Base-by-base conservation (phyloP, 2,888 invertebrate genomes). In the Gymnocheta viridis region DNA sequence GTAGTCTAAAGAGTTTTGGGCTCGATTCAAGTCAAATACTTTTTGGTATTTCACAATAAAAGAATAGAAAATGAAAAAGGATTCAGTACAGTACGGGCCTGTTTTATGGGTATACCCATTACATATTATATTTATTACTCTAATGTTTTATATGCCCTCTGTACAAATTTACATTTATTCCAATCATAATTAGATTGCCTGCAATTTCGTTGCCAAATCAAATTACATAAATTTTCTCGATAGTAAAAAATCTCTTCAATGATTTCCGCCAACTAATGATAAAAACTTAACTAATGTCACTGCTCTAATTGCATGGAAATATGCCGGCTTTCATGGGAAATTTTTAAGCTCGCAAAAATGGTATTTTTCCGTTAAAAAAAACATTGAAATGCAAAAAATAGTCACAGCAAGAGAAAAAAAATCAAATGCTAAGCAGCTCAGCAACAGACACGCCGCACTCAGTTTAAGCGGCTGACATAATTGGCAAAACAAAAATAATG, bases 401-500 rank as follows among this genome's bases (percentile, higher is more conserved):
- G 78, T 64, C n/a, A 44, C 19, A 41, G 10, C 22, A 54, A 29
- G 4, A 44, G 27, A 49, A 69, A 67, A 67, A 47, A 49, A 67
- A 32, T 32, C 51, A 67, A 66, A 38, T 69, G 17, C 44, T 64
- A 80, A 82, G 24, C 29, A 22, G 58, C 62, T 24, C 38, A 54
- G 19, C 58, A 47, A 56, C 38, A 56, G 58, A 1, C 29, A 7
- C 41, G 35, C 3, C 29, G 4, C 32, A 41, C 41, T n/a, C 66
- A n/a, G 54, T 60, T 69, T 22, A 22, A 73, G 32, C 17, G 64
- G 19, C 51, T 62, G 73, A 77, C 79, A 79, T 78, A 82, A 79
- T 78, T 85, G 78, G 85, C 80, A 85, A 73, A 67, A 44, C 12
- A 19, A 72, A 67, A 60, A 67, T 38, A 64, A 66, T 72, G 77